Conservation (phyloP, 2,113 vertebrate species). For the Pituophis catenifer region DNA sequence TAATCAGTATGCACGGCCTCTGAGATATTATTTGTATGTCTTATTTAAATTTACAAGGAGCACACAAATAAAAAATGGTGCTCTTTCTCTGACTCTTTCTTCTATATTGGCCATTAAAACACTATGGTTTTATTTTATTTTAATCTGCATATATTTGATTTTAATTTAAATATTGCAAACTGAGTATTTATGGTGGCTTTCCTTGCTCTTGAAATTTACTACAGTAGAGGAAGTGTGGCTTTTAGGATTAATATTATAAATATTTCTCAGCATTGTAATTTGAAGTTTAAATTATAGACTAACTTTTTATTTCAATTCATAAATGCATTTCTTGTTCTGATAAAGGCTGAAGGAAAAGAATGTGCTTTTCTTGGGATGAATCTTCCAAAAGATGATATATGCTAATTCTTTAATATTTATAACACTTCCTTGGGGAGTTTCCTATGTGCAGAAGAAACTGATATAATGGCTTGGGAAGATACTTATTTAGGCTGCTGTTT, state of each 20-base stretch:
- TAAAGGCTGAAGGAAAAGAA: neutral
- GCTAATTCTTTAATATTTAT: constrained; percentile 29
- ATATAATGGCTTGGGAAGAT: neutral
- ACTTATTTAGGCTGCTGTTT: neutral
- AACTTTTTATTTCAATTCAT: neutral
- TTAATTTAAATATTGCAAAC: neutral
- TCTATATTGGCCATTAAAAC: neutral
- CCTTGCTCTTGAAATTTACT: neutral
- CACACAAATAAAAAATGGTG: neutral
- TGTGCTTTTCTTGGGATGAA: neutral
- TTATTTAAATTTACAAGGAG: neutral
- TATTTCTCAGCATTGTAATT: neutral
- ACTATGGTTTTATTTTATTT: neutral
- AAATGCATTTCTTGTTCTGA: neutral
- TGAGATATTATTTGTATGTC: neutral
- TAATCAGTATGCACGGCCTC: neutral
- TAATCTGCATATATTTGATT: neutral
- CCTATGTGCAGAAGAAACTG: neutral
- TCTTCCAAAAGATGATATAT: constrained; percentile 11
- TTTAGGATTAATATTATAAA: neutral
- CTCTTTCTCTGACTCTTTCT: no score
- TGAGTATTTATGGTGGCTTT: neutral
- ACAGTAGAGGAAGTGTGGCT: neutral
- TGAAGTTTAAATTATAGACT: neutral
- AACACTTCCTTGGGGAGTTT: constrained; percentile 1